Base-by-base conservation (phyloP, 2,113 vertebrate genomes). In the Seriola aureovittata region DNA sequence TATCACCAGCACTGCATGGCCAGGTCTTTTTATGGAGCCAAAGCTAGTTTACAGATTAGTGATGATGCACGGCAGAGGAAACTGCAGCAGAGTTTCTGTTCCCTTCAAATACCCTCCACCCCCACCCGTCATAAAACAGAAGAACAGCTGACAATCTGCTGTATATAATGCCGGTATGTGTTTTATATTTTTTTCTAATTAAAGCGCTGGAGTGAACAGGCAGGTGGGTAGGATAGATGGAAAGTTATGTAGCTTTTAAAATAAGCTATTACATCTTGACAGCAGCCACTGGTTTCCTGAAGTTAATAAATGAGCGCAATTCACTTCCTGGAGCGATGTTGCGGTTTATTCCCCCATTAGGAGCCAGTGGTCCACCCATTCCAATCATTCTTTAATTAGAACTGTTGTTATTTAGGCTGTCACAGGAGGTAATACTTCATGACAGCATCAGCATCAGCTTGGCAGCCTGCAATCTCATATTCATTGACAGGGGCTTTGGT, bases 331-430 rank as follows among this genome's bases (percentile, higher is more conserved):
- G 70, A 85, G 90, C 69, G 76, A 91, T 84, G 90, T 65, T 88
- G 88, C 54, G 5, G 81, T 86, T 91, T 92, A 90, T 93, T 92
- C 88, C 85, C 82, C 90, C 87, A 93, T 93, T 89, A 93, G 87
- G 87, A 89, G 84, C 78, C 80, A 57, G 70, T 79, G 87, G 85
- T 88, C 84, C 80, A 85, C 88, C 88, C 82, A 71, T 89, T 91
- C 89, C 93, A 88, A 88, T 91, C 90, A 89, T 86, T 84, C 89
- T 89, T 91, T 94, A 94, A 95, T 95, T 94, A 94, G 85, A 91
- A 85, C 79, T 71, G 80, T 88, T 91, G 93, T 94, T 94, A 92
- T 92, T 86, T 91, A 72, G 75, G 86, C 85, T 93, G 93, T 92
- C 94, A 91, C 71, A 16, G 83, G 85, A 82, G 79, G 86, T 89